Evolutionary conservation across 2,113 vertebrate species (phyloP).

Genomic region (Ellobius talpinus): DNA sequence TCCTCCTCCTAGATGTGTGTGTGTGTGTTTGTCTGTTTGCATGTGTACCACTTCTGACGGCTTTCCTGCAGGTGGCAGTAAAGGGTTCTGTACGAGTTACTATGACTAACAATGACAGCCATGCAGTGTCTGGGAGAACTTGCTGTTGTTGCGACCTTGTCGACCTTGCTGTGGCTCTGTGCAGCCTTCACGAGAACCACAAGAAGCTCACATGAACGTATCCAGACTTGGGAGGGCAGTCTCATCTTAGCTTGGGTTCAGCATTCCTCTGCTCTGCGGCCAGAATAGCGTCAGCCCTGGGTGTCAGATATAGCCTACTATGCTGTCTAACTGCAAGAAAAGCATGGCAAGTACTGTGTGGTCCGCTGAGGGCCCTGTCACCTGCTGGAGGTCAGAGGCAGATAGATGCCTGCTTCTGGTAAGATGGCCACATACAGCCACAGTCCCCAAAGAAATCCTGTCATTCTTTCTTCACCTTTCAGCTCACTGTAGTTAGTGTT

Average conservation of each 20-base stretch:
- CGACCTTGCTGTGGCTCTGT: not conserved
- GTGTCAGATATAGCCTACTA: not conserved
- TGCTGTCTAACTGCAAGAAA: not conserved
- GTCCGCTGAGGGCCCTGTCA: not conserved
- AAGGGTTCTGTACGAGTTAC: not conserved
- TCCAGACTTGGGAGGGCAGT: not conserved
- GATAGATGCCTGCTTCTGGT: not conserved
- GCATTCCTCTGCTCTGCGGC: not conserved
- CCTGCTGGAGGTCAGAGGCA: not conserved
- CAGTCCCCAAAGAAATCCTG: slow-evolving; percentile 9
- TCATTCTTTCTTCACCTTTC: slow-evolving; percentile 43
- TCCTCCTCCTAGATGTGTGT: not conserved
- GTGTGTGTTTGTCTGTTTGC: not conserved
- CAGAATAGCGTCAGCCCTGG: not conserved
- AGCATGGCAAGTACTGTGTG: not conserved
- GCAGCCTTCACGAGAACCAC: not conserved
- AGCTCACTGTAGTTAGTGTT: slow-evolving; percentile 33
- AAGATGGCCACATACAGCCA: not conserved
- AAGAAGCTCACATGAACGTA: not conserved
- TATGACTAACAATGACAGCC: not conserved
- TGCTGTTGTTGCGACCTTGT: not conserved
- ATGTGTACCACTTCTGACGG: not conserved
- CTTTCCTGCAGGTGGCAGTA: slow-evolving; percentile 69
- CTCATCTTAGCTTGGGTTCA: not conserved
- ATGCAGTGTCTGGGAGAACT: not conserved